Evolutionary conservation across 2,888 invertebrate genomes (phyloP), one percentile per base, ranked within the genome.

Genomic region (Drosophila kuntzei): DNA sequence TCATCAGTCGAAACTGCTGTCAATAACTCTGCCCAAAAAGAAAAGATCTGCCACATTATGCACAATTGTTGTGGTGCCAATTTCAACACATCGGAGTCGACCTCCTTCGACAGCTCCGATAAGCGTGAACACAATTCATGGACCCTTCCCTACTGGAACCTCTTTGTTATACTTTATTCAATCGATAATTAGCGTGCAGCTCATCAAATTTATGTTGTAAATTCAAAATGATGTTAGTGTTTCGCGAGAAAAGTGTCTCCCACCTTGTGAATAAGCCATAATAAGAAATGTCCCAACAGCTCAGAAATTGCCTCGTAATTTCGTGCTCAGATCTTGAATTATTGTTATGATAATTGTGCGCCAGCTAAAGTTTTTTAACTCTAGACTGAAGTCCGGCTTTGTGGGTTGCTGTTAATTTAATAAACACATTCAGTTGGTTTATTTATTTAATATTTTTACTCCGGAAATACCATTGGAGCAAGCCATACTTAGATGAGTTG

Each of bases 221-320:
- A 89, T 87, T 84, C 85, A 79, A 87, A 90, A 77, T 89, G 75
- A 87, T 90, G 83, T 89, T 90, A 89, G 79, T 83, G 89, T 78
- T 90, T 90, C 90, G 67, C 58, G 70, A 67, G 89, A 90, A 85
- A 84, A 60, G 53, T 73, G 77, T 76, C 71, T 44, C 58, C 59
- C 55, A 34, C 39, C 55, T 49, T 46, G 47, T 65, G 80, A 65
- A 72, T 66, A 71, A 80, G 69, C 69, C 58, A 51, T 37, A 34
- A 14, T 8, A 36, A 14, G 22, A 46, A 14, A 22, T 54, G 60
- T 12, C 46, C 43, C 39, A 39, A 41, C 44, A 20, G 49, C 37
- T 34, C 43, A 20, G n/a, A 18, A 22, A 22, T 55, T 39, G 61
- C 20, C 55, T 59, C 75, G 64, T 66, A 75, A 72, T 63, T 76